Conservation (phyloP, 2,888 invertebrate species). For the Invenusta paracnida region DNA sequence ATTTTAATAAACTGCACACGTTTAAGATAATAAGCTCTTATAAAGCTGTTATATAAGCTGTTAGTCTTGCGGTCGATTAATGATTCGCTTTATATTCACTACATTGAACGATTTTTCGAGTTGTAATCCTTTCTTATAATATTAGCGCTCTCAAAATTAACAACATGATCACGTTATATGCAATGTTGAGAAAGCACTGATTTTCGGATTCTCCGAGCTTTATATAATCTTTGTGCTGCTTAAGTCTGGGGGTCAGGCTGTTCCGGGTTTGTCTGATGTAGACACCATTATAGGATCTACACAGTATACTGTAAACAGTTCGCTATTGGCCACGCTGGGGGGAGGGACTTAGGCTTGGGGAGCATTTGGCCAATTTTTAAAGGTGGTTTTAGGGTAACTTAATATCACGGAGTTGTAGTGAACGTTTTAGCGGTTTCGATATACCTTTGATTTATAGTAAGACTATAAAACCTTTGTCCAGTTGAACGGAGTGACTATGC, state of each 20-base stretch:
- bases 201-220: not conserved
- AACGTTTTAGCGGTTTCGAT: not conserved
- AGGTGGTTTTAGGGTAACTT: not conserved
- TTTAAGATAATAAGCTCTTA: too few species aligned
- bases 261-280: constrained; percentile 8
- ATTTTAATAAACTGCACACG: too few species aligned
- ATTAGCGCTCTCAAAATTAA: not conserved
- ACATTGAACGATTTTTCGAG: too few species aligned
- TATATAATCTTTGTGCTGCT: not conserved
- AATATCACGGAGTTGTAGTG: not conserved
- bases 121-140: constrained; percentile 5
- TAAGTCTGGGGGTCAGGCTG: constrained; percentile 10
- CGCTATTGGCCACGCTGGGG: not conserved
- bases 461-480: not conserved
- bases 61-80: too few species aligned
- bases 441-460: not conserved
- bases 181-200: not conserved
- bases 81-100: too few species aligned
- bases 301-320: not conserved
- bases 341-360: not conserved
- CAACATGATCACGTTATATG: not conserved
- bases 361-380: constrained; percentile 15
- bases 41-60: too few species aligned
- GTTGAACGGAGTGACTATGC: not conserved
- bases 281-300: not conserved